Conservation (phyloP, 2,113 vertebrate genomes). For the Theristicus caerulescens region DNA sequence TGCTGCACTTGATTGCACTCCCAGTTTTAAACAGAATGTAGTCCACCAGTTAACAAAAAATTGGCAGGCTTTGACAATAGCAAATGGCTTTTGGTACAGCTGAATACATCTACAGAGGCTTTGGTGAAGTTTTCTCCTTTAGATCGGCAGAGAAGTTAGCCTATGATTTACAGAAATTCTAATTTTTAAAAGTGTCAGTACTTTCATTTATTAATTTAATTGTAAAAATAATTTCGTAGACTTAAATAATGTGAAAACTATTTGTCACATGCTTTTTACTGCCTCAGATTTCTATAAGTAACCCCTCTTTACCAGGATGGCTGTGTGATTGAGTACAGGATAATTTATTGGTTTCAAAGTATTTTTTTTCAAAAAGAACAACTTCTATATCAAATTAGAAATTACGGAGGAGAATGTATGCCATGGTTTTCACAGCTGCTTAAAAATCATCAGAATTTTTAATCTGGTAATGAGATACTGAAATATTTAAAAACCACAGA, state of each 20-base stretch:
- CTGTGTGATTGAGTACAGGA: background rate
- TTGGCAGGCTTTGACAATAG: background rate
- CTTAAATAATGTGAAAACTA: background rate
- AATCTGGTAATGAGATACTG: background rate
- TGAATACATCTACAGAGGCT: background rate
- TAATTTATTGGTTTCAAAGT: background rate
- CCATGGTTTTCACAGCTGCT: background rate
- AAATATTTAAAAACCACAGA: background rate
- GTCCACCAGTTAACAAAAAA: background rate
- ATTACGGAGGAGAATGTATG: background rate
- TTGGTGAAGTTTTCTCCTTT: background rate
- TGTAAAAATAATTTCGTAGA: background rate
- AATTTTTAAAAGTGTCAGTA: background rate
- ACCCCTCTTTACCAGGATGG: background rate
- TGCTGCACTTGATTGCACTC: background rate
- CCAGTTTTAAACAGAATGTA: background rate
- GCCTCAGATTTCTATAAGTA: background rate
- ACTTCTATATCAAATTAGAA: background rate
- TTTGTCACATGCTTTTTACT: background rate
- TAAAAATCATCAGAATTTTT: background rate
- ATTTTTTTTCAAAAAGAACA: background rate
- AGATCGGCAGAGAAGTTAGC: background rate
- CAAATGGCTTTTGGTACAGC: background rate
- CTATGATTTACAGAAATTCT: background rate
- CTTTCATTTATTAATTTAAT: background rate